phyloP scores from a whole-genome alignment of 2,113 vertebrate species.

The Sitta europaea region DNA sequence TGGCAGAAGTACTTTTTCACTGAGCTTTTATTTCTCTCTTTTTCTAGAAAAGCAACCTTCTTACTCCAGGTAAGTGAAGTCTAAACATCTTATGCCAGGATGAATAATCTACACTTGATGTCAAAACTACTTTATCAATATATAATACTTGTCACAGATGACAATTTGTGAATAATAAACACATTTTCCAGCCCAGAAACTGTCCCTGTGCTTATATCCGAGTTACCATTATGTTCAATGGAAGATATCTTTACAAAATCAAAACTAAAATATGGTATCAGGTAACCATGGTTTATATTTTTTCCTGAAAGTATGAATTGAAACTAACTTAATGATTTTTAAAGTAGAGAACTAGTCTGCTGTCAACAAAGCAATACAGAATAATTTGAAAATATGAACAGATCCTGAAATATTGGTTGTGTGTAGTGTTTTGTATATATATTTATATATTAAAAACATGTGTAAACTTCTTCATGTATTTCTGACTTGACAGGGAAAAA shows the following conservation, averaged over 20 bases:
- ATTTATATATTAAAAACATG: too few relatives aligned
- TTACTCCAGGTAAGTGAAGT: constrained; percentile 84
- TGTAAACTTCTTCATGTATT: not conserved
- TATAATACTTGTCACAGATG: not conserved
- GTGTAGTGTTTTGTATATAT: not conserved
- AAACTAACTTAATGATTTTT: not conserved
- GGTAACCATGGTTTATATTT: not conserved
- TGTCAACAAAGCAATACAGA: not conserved
- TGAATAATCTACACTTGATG: not conserved
- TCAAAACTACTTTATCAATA: not conserved
- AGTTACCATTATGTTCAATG: not conserved
- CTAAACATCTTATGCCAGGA: not conserved
- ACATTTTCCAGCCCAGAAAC: not conserved
- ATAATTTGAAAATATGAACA: not conserved
- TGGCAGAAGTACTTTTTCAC: not conserved
- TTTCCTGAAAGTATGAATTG: not conserved
- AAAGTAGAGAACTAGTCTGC: not conserved
- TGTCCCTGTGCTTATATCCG: not conserved
- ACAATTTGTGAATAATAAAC: not conserved
- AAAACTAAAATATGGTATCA: not conserved
- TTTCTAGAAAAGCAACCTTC: constrained; percentile 84
- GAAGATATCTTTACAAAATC: not conserved
- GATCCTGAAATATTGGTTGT: not conserved
- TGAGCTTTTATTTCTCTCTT: constrained; percentile 2
- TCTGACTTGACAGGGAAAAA: not conserved